Percentiles rank a stretch among this genome's conserved stretches.
Conservation (phyloP, 2,888 invertebrate genomes). For the Cheilosia variabilis region DNA sequence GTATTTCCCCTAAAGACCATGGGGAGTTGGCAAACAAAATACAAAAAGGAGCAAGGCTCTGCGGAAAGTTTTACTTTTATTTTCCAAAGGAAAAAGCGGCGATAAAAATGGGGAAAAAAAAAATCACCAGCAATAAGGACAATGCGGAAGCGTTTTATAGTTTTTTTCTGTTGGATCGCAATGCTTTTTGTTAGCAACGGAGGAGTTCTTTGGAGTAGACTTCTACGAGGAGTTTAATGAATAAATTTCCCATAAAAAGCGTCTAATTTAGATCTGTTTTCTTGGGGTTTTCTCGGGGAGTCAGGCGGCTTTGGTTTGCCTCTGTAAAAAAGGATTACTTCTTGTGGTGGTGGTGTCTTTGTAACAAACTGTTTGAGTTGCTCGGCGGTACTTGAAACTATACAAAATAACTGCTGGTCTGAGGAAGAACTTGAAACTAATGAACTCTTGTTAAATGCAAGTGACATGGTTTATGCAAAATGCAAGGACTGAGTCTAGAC, state of each 20-base stretch:
- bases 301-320: slow-evolving; percentile 1
- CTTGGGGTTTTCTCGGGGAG: slow-evolving; percentile 43
- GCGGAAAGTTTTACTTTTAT: slow-evolving; percentile 50
- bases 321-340: slow-evolving; percentile 61
- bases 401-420: slow-evolving; percentile 14
- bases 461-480: slow-evolving; percentile 11
- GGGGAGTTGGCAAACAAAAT: slow-evolving; percentile 35
- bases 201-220: slow-evolving; percentile 64
- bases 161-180: slow-evolving; percentile 27
- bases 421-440: slow-evolving; percentile 29
- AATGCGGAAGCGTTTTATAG: slow-evolving; percentile 73
- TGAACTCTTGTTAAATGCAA: slow-evolving; percentile 53
- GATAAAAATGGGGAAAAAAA: slow-evolving; percentile 22
- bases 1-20: slow-evolving; percentile 38
- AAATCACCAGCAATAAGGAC: slow-evolving; percentile 71
- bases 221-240: slow-evolving; percentile 72
- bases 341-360: slow-evolving; percentile 35
- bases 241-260: slow-evolving; percentile 75
- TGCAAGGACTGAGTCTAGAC: background rate
- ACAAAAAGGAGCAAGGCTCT: slow-evolving; percentile 48
- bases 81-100: background rate
- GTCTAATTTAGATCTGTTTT: slow-evolving; percentile 74
- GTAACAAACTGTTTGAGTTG: slow-evolving; percentile 51
- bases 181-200: slow-evolving; percentile 26
- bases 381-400: slow-evolving; percentile 35